These are phyloP conservation scores for Garrulus glandarius DNA, from an alignment of 2,797 vertebrate genomes.

Conservation along the genomic window DNA sequence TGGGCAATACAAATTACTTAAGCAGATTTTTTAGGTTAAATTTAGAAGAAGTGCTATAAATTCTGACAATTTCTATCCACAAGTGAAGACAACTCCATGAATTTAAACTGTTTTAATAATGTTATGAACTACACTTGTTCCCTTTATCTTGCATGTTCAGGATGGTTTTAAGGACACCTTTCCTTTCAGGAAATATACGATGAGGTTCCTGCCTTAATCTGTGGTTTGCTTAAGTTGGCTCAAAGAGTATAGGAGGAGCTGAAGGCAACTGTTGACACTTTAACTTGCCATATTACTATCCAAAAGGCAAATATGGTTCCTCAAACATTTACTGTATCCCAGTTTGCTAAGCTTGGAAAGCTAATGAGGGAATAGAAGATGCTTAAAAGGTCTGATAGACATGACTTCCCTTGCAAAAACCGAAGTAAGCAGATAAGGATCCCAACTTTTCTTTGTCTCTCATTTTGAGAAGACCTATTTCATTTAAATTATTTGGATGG, in stretches of 20 bases:
- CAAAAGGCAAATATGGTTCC: not conserved
- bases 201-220: accelerated
- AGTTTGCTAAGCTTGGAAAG: not conserved
- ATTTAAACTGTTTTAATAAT: not conserved
- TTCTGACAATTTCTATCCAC: not conserved
- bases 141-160: not conserved
- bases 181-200: not conserved
- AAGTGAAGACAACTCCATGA: not conserved
- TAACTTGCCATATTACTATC: not conserved
- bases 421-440: not conserved
- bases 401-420: not conserved
- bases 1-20: not conserved
- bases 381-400: not conserved
- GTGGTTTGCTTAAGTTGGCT: not conserved
- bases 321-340: not conserved
- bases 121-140: not conserved
- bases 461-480: not conserved
- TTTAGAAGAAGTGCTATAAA: not conserved
- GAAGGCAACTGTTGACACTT: not conserved
- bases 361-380: not conserved
- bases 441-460: not conserved
- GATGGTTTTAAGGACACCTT: not conserved
- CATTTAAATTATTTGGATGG: not conserved
- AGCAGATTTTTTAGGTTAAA: not conserved
- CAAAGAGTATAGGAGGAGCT: not conserved